Conservation (phyloP, 1,140 invertebrate species). For the Lucilia sericata region DNA sequence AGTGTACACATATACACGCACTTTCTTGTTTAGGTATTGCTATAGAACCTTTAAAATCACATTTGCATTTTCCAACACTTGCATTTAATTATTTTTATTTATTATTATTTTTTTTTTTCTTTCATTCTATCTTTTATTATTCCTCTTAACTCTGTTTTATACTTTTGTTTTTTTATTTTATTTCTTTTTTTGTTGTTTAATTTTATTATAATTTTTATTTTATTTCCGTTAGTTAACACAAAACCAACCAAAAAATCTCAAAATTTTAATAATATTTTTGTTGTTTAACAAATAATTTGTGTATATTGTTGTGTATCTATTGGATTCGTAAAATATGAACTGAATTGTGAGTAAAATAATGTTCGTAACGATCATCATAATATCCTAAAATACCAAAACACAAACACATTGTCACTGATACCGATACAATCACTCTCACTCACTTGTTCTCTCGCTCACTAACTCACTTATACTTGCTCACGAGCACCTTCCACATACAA, state of each 20-base stretch:
- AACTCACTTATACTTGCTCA: constrained; percentile 25
- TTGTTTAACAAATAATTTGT: constrained; percentile 39
- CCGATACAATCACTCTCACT: neutral
- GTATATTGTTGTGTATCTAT: constrained; percentile 63
- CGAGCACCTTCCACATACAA: neutral
- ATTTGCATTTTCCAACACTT: constrained; percentile 9
- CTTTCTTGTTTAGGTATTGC: no score
- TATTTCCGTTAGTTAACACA: neutral
- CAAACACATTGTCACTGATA: neutral
- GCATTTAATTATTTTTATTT: neutral
- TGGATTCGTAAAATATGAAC: constrained; percentile 61
- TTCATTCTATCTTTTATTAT: constrained; percentile 23
- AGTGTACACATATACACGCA: no score
- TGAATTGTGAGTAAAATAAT: constrained; percentile 44
- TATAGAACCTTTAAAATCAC: neutral
- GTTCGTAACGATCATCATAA: constrained; percentile 51
- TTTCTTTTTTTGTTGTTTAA: neutral
- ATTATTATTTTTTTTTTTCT: neutral
- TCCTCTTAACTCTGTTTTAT: no score
- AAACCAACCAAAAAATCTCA: neutral
- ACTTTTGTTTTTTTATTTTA: no score
- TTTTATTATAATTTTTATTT: constrained; percentile 25
- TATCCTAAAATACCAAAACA: constrained; percentile 56
- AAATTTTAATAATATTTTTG: constrained; percentile 21
- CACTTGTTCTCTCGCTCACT: neutral